These are phyloP conservation scores for Brachypterus glaber DNA, from an alignment of 2,888 invertebrate species.

Conservation along the genomic window DNA sequence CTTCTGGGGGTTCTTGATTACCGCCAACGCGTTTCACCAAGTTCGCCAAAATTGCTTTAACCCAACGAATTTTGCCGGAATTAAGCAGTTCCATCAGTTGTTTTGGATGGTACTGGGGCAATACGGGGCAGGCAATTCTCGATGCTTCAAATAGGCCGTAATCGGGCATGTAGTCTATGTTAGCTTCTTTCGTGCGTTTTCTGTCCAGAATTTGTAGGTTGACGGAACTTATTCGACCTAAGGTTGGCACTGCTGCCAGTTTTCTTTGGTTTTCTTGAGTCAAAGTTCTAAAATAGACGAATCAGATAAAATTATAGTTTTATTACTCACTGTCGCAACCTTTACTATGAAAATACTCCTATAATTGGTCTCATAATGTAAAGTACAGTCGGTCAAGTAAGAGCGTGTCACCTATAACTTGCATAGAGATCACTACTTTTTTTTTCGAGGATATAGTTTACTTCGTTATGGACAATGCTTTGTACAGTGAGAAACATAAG, in stretches of 20 bases:
- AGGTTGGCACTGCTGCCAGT: conserved; percentile 56
- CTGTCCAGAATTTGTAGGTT: conserved; percentile 70
- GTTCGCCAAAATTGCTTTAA: conserved; percentile 95
- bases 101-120: conserved; percentile 99
- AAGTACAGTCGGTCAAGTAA: no score
- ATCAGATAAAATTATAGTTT: no score
- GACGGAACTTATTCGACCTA: conserved; percentile 75
- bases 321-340: no score
- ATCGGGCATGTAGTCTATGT: conserved; percentile 80
- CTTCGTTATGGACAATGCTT: no score
- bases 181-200: conserved; percentile 46
- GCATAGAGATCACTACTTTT: no score
- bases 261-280: conserved; percentile 58
- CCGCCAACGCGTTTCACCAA: conserved; percentile 68
- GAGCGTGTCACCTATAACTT: no score
- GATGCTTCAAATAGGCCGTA: conserved; percentile 96
- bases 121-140: conserved; percentile 90
- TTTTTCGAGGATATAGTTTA: no score
- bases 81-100: conserved; percentile 97
- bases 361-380: no score
- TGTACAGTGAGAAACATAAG: no score
- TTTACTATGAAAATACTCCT: no score
- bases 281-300: no score
- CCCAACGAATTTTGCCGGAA: conserved; percentile 95
- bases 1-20: conserved; percentile 42